These are phyloP conservation scores for Balaeniceps rex DNA, from an alignment of 2,113 vertebrate species.

Conservation along the genomic window DNA sequence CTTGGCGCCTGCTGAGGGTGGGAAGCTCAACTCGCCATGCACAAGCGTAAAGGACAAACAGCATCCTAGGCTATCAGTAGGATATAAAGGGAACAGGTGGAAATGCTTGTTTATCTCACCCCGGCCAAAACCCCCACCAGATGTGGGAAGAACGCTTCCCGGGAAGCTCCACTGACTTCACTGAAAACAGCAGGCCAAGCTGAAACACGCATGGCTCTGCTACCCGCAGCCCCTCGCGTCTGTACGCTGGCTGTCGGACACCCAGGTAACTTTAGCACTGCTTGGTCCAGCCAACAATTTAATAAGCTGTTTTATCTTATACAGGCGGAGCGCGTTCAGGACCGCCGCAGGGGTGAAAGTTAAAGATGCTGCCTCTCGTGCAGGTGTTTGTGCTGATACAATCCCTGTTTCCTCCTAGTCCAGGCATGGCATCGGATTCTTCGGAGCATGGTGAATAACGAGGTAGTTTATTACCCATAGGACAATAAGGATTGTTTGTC, in stretches of 20 bases:
- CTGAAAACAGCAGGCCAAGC: not conserved
- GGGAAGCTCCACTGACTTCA: not conserved
- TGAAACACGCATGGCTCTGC: not conserved
- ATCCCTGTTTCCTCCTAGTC: not conserved
- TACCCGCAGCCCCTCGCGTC: not conserved
- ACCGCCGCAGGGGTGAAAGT: not conserved
- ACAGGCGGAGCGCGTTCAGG: not conserved
- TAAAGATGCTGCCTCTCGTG: not conserved
- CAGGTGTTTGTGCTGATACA: accelerated
- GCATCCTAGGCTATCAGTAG: not conserved
- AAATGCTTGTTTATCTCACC: not conserved
- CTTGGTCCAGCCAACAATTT: not conserved
- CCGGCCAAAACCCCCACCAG: not conserved
- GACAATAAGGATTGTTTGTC: not conserved
- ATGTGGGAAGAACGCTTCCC: not conserved
- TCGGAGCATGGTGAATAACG: not conserved
- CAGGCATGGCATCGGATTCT: not conserved
- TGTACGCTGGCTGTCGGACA: not conserved
- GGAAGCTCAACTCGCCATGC: not conserved
- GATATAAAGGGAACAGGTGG: not conserved
- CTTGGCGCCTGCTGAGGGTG: not conserved
- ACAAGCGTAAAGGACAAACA: not conserved
- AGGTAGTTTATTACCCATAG: not conserved
- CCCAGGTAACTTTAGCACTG: not conserved
- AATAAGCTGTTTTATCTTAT: not conserved